Evolutionary conservation across 64 coral and sea anemone genomes (phyloP).

Genomic region (Montipora foliosa): DNA sequence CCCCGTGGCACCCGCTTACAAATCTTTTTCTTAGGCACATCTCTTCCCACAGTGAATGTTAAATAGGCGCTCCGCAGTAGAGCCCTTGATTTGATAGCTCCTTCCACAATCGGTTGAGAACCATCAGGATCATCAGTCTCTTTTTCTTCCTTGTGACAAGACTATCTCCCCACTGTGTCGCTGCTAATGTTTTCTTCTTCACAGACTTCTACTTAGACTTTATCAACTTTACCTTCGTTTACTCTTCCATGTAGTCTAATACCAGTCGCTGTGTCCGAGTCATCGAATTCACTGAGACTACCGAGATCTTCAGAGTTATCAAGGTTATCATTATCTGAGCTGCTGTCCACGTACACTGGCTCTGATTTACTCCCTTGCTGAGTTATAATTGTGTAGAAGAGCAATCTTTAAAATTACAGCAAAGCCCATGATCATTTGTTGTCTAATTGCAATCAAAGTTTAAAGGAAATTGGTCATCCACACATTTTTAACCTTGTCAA

Average conservation of each 20-base stretch:
- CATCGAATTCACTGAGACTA: conserved; percentile 10
- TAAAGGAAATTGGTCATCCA: not conserved
- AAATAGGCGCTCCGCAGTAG: not conserved
- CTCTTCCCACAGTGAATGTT: conserved; percentile 18
- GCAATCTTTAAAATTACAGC: not conserved
- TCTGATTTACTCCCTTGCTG: conserved; percentile 16
- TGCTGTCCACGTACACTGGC: conserved; percentile 1
- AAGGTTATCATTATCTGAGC: conserved; percentile 14
- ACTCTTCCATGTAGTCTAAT: not conserved
- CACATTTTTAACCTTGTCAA: not conserved
- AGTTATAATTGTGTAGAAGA: not conserved
- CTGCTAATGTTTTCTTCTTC: not conserved
- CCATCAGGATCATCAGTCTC: not conserved
- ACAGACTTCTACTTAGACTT: not conserved
- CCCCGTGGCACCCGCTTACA: conserved; percentile 25
- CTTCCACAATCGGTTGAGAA: conserved; percentile 6
- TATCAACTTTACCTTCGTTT: conserved; percentile 12
- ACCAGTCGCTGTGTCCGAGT: not conserved
- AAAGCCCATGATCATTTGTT: not conserved
- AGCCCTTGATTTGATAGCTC: not conserved
- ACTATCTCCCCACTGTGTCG: conserved; percentile 22
- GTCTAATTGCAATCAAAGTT: conserved; percentile 1
- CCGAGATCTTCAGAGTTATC: not conserved
- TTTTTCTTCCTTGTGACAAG: conserved; percentile 1
- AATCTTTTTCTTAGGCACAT: conserved; percentile 2